Conservation (phyloP, 2,113 vertebrate species). For the Cyanocitta stelleri region DNA sequence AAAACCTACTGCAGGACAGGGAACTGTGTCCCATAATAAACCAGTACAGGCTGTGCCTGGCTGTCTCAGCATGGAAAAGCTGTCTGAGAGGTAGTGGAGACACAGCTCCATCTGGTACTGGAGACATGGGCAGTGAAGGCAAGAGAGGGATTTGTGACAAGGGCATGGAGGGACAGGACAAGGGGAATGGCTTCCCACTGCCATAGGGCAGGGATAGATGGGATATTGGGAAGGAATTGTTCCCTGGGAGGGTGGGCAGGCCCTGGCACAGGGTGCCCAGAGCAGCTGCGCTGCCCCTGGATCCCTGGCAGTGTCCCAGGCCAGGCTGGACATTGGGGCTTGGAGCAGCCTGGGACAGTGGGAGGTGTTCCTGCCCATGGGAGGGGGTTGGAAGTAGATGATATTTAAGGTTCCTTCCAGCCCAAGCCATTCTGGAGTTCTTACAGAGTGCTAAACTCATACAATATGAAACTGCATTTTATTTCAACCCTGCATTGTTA, state of each 20-base stretch:
- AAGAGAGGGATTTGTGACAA: neutral
- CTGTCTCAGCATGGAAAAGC: neutral
- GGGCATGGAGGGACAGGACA: neutral
- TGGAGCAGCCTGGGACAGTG: neutral
- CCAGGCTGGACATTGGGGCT: neutral
- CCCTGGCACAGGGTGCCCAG: neutral
- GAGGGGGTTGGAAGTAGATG: neutral
- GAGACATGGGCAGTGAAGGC: neutral
- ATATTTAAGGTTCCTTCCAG: neutral
- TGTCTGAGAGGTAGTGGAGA: neutral
- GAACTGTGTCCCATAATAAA: neutral
- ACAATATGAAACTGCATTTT: neutral
- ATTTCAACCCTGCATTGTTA: neutral
- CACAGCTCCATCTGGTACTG: neutral
- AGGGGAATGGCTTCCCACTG: neutral
- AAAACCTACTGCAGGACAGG: neutral
- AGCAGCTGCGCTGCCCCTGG: neutral
- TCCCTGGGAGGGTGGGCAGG: fast-evolving
- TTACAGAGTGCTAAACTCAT: neutral
- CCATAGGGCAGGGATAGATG: neutral
- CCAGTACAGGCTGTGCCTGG: fast-evolving
- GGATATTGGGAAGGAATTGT: neutral
- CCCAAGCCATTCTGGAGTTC: neutral
- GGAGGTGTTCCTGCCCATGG: neutral
- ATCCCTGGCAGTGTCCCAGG: neutral